Base-by-base conservation (phyloP, 1,140 invertebrate species). In the Papilio aristodemus region DNA sequence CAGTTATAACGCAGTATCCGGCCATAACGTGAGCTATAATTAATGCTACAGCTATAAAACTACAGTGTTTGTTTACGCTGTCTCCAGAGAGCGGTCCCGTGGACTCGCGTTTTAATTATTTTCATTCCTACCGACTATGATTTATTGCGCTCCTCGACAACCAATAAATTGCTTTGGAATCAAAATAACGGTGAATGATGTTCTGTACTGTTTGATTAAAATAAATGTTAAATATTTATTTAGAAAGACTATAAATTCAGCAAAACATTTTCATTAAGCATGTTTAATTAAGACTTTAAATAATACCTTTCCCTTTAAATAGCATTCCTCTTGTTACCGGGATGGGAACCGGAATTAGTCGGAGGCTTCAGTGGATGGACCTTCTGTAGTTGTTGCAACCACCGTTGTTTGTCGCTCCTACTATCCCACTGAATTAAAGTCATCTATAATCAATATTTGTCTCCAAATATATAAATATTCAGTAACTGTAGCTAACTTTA, bases 1-100 rank as follows among this genome's bases (percentile, higher is more conserved):
- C 71, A 67, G 58, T 69, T 71, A 70, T 77, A 78, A 76, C 76
- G 67, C 50, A 68, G 67, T 72, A 76, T 79, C 78, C 78, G 80
- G 73, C 70, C 72, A 72, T 71, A 78, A 74, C 17, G 57, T 68
- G 72, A 67, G 50, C 72, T 77, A 71, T 72, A 75, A 80, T 81
- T 81, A 77, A 80, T 74, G 59, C 72, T 74, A 69, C 70, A 70
- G 63, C 69, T 72, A 75, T 72, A 71, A 75, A 70, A 72, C 71
- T 64, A 50, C 39, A 68, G n/a, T 76, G 67, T 74, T 73, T 78
- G 54, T 72, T 71, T 71, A 71, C 66, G 43, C 43, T 67, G 36
- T 68, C 19, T 63, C 25, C 22, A 39, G 37, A 62, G 58, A 64
- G 62, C 62, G 62, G 59, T 62, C 36, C 25, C 59, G 9, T 19